Conservation (phyloP, 2,113 vertebrate genomes). For the Ranitomeya variabilis region DNA sequence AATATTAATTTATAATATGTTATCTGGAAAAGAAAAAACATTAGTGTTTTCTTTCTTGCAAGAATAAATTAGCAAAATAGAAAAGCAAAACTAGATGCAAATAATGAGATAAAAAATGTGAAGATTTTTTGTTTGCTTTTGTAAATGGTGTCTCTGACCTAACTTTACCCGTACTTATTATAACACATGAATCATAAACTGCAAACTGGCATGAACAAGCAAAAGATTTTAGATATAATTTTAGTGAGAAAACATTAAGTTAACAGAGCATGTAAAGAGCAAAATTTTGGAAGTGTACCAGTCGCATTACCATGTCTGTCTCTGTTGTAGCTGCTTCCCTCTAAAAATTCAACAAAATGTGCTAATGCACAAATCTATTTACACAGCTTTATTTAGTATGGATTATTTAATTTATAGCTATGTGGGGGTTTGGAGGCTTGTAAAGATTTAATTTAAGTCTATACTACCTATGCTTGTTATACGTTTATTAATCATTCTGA, state of each 20-base stretch:
- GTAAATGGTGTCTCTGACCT: slow-evolving; percentile 37
- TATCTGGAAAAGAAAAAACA: background rate
- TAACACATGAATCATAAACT: slow-evolving; percentile 47
- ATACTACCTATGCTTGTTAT: too few species aligned
- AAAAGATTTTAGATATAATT: slow-evolving; percentile 38
- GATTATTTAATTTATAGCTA: too few species aligned
- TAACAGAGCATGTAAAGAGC: slow-evolving; percentile 41
- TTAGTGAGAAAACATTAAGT: slow-evolving; percentile 37
- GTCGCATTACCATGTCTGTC: background rate
- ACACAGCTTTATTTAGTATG: too few species aligned
- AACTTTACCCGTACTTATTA: slow-evolving; percentile 23
- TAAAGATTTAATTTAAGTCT: too few species aligned
- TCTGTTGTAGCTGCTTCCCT: background rate
- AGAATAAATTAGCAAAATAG: background rate
- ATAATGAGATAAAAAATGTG: background rate
- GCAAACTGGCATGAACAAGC: slow-evolving; percentile 26
- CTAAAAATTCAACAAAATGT: background rate
- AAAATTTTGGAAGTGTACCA: slow-evolving; percentile 39
- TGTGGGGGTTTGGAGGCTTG: too few species aligned
- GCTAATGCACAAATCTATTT: background rate
- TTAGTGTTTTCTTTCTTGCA: background rate
- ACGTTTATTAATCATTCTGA: too few species aligned
- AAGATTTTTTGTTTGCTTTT: slow-evolving; percentile 6
- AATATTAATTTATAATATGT: background rate
- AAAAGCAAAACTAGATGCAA: background rate